Conservation (phyloP, 2,797 vertebrate genomes). For the Pelochelys cantorii region DNA sequence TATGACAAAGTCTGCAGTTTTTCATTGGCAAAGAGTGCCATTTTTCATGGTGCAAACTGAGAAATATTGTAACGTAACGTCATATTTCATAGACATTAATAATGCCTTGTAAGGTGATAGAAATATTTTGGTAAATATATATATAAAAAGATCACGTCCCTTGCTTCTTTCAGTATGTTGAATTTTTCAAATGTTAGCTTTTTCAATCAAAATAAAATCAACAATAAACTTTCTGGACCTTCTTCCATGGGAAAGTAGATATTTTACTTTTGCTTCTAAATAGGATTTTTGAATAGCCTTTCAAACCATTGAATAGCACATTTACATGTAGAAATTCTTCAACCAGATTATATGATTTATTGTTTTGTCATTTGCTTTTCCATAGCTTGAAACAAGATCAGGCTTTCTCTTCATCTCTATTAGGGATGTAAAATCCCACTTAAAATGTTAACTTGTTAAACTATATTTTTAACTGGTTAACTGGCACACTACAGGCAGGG, state of each 20-base stretch:
- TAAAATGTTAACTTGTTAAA: no score
- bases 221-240: background rate
- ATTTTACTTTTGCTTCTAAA: background rate
- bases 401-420: background rate
- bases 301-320: background rate
- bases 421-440: no score
- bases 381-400: background rate
- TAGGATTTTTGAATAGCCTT: background rate
- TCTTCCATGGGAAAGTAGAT: background rate
- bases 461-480: no score
- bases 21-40: background rate
- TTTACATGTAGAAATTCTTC: background rate
- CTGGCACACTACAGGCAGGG: no score
- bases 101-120: background rate
- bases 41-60: background rate
- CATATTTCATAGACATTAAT: background rate
- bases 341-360: background rate
- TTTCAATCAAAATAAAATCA: background rate
- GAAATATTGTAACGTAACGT: background rate
- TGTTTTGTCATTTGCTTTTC: background rate
- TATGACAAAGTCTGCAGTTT: background rate
- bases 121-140: background rate
- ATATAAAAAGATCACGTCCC: background rate
- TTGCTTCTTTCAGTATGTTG: background rate
- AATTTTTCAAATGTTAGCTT: background rate